Evolutionary conservation across 2,797 vertebrate genomes (phyloP).

Genomic region (Pseudomugil gertrudae): DNA sequence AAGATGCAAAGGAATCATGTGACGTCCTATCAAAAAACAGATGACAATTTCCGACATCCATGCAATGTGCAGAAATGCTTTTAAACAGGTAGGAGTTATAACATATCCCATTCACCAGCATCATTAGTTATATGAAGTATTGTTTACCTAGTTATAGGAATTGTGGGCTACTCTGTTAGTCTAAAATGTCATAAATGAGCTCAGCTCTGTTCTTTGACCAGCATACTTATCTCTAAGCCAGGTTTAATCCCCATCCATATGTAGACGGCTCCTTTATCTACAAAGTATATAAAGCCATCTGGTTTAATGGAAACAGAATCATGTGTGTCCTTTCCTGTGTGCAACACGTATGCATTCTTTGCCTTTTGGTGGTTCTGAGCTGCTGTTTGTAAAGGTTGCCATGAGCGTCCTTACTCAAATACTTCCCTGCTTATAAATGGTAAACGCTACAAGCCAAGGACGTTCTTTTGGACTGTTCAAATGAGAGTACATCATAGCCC

Average conservation of each 20-base stretch:
- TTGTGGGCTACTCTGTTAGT: slow-evolving; percentile 38
- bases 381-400: slow-evolving; percentile 36
- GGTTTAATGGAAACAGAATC: slow-evolving; percentile 23
- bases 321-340: slow-evolving; percentile 20
- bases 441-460: slow-evolving; percentile 18
- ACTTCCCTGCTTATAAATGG: slow-evolving; percentile 22
- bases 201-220: slow-evolving; percentile 13
- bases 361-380: slow-evolving; percentile 18
- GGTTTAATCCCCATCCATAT: slow-evolving; percentile 48
- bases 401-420: slow-evolving; percentile 41
- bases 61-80: not conserved
- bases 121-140: slow-evolving; percentile 22
- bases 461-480: slow-evolving; percentile 25
- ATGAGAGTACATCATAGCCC: slow-evolving; percentile 12
- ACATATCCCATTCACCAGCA: not conserved
- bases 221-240: slow-evolving; percentile 36
- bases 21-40: not conserved
- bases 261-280: slow-evolving; percentile 31
- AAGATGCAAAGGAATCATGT: slow-evolving; percentile 10
- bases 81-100: not conserved
- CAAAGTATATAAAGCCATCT: slow-evolving; percentile 37
- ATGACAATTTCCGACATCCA: slow-evolving; percentile 7
- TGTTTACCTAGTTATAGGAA: slow-evolving; percentile 21
- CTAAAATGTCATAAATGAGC: slow-evolving; percentile 37
- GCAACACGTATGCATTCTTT: slow-evolving; percentile 32